These are phyloP conservation scores for Cossypha dichroa DNA, from an alignment of 2,797 vertebrate species.

Conservation along the genomic window DNA sequence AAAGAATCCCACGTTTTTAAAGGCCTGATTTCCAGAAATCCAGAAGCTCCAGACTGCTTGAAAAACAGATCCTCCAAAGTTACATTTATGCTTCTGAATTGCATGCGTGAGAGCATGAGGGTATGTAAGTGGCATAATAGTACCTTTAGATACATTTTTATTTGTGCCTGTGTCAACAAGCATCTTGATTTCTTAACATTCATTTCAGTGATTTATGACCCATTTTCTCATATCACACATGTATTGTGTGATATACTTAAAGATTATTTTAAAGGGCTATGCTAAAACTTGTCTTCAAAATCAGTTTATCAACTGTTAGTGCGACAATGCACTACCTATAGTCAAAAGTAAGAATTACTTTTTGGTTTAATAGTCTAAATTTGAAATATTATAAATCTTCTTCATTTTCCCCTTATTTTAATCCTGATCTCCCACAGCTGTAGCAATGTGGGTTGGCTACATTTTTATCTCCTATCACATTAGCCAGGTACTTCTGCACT, in stretches of 20 bases:
- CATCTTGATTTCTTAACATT: background rate
- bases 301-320: background rate
- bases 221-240: background rate
- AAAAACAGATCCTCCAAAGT: background rate
- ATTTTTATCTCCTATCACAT: background rate
- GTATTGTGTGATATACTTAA: background rate
- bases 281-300: background rate
- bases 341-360: background rate
- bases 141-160: background rate
- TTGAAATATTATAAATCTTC: background rate
- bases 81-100: background rate
- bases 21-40: slow-evolving; percentile 21
- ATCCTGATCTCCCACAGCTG: background rate
- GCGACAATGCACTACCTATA: background rate
- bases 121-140: background rate
- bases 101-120: background rate
- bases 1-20: background rate
- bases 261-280: background rate
- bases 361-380: background rate
- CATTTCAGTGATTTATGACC: background rate
- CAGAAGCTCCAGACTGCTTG: background rate
- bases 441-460: background rate
- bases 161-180: background rate
- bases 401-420: background rate
- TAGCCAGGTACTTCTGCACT: background rate